These are phyloP conservation scores for Eristalis arbustorum DNA, from an alignment of 2,888 invertebrate genomes.

Conservation along the genomic window DNA sequence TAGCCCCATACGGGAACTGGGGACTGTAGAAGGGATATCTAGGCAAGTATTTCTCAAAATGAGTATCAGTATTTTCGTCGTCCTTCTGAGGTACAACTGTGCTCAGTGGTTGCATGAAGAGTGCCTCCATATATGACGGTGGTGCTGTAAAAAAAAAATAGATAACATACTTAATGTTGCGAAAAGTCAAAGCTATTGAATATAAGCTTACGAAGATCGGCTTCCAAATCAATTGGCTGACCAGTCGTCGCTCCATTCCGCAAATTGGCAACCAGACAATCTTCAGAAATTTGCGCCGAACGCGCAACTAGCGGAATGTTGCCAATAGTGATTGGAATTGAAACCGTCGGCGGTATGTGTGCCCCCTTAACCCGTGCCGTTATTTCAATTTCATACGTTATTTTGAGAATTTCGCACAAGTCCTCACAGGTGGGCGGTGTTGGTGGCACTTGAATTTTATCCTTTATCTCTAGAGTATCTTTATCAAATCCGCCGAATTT, in stretches of 20 bases:
- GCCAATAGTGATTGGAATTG: slow-evolving; percentile 78
- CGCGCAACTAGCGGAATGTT: slow-evolving; percentile 74
- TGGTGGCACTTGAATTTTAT: slow-evolving; percentile 76
- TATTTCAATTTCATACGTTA: slow-evolving; percentile 77
- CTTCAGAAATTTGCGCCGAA: slow-evolving; percentile 23
- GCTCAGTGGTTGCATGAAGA: slow-evolving; percentile 14
- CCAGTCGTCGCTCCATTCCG: slow-evolving; percentile 7
- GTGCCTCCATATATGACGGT: slow-evolving; percentile 29
- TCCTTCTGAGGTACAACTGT: neutral
- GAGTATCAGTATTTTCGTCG: slow-evolving; percentile 19
- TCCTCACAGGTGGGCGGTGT: slow-evolving; percentile 78
- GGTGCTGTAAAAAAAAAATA: slow-evolving; percentile 8
- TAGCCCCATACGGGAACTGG: neutral
- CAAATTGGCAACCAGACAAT: slow-evolving; percentile 28
- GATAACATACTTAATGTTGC: no score
- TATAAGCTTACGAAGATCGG: slow-evolving; percentile 32
- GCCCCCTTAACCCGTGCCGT: slow-evolving; percentile 74
- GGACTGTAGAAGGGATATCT: slow-evolving; percentile 32
- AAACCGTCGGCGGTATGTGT: slow-evolving; percentile 74
- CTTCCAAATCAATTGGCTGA: neutral
- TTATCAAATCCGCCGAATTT: slow-evolving; percentile 74
- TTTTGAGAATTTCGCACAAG: slow-evolving; percentile 76
- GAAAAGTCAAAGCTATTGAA: no score
- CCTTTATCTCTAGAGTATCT: slow-evolving; percentile 73
- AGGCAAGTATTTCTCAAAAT: slow-evolving; percentile 23